Evolutionary conservation across 1,140 invertebrate genomes (phyloP), one percentile per base, ranked within the genome.

Genomic region (Drosophila paulistorum): DNA sequence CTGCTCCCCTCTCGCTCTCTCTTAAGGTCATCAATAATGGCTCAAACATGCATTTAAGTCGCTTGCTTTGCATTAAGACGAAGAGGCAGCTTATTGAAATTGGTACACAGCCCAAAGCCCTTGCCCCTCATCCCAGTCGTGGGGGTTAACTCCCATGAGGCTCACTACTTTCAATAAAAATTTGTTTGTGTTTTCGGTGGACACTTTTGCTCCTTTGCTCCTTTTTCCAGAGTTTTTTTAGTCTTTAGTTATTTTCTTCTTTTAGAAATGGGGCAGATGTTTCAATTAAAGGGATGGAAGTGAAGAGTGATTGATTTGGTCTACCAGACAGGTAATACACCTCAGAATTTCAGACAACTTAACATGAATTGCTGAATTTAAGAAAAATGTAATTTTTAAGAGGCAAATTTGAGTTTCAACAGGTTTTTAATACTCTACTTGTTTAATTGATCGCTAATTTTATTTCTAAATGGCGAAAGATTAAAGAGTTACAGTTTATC

Each of bases 151-250:
- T 68, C 77, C 69, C 77, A 30, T 14, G 74, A 58, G 77, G 75
- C 63, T 79, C 74, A 79, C 77, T 79, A 68, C 69, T 79, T 79
- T 79, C 77, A 79, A 79, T 79, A 77, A 76, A 77, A 79, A 77
- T 76, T 79, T 79, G 77, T 77, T 79, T 79, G 58, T 76, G 39
- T 65, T 54, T 65, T 54, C 58, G 66, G 76, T 71, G 76, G 76
- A 78, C 76, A 76, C n/a, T 74, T 70, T 62, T 17, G 17, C 17
- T 51, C 11, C 1, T 48, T 48, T 17, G 45, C 45, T 51, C 45
- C 45, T 51, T 51, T 67, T 76, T 65, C 45, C 59, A 55, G 10
- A 11, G 5, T 1, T 20, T 4, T 17, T 75, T 20, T 66, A 42
- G 45, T 69, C 33, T 76, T 75, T 39, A 7, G 54, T 59, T 57